These are phyloP conservation scores for Phoxinus phoxinus DNA, from an alignment of 2,113 vertebrate genomes.

Conservation along the genomic window DNA sequence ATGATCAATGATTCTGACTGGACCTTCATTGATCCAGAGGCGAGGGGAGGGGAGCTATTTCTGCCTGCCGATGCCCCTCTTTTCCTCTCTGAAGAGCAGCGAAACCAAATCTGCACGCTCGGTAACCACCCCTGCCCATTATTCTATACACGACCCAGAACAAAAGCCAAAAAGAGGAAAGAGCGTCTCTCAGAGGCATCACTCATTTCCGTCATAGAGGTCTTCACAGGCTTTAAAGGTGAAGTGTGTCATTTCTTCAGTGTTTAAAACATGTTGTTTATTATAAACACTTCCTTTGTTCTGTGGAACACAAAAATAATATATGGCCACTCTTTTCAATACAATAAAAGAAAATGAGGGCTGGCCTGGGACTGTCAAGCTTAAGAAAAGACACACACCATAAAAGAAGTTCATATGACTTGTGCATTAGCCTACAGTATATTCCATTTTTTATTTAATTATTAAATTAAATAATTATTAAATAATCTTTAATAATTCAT, in stretches of 20 bases:
- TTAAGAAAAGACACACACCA: neutral
- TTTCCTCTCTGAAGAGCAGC: constrained; percentile 22
- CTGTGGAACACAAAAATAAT: neutral
- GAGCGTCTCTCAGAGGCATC: constrained; percentile 31
- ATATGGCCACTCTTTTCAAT: neutral
- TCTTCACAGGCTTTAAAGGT: neutral
- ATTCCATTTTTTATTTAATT: neutral
- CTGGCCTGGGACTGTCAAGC: neutral
- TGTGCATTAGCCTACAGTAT: neutral
- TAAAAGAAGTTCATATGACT: neutral
- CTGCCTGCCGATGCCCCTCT: constrained; percentile 48
- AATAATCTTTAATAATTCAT: neutral
- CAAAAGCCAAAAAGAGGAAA: constrained; percentile 53
- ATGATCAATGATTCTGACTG: constrained; percentile 69
- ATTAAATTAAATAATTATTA: too few relatives aligned
- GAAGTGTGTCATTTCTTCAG: neutral
- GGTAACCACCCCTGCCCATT: constrained; percentile 52
- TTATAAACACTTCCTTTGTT: neutral
- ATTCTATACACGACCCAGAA: constrained; percentile 53
- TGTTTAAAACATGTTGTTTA: neutral
- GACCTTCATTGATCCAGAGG: constrained; percentile 68
- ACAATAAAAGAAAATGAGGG: neutral
- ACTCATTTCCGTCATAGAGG: constrained; percentile 34
- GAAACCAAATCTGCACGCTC: constrained; percentile 57
- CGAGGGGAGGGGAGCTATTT: constrained; percentile 52